phyloP scores from a whole-genome alignment of 2,797 vertebrate genomes.

The Dermochelys coriacea region DNA sequence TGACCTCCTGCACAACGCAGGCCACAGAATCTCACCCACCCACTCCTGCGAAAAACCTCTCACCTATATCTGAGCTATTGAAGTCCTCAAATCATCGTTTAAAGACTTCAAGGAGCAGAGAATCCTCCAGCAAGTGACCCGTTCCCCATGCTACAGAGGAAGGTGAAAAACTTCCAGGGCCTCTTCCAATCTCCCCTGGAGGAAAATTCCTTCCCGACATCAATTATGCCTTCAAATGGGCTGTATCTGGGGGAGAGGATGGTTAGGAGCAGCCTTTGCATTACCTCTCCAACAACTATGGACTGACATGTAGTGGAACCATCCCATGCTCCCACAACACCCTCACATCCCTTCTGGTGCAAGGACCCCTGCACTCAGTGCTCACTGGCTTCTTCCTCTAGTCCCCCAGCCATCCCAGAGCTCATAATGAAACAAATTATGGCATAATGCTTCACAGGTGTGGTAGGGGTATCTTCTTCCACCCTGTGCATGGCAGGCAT shows the following conservation, averaged over 20 bases:
- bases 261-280: not conserved
- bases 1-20: no score
- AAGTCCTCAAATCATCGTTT: no score
- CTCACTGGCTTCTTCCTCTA: not conserved
- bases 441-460: not conserved
- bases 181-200: no score
- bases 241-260: not conserved
- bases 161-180: no score
- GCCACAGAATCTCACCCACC: no score
- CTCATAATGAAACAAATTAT: not conserved
- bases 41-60: no score
- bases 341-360: not conserved
- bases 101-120: no score
- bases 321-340: not conserved
- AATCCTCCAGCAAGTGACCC: no score
- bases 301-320: not conserved
- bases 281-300: not conserved
- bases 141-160: no score
- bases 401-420: not conserved
- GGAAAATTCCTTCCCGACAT: no score
- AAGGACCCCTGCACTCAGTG: accelerated
- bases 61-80: no score
- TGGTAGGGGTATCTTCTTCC: not conserved
- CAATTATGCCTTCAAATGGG: not conserved
- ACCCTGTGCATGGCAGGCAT: not conserved